phyloP scores from a whole-genome alignment of 2,888 invertebrate species.

The Matsumyia berberina region DNA sequence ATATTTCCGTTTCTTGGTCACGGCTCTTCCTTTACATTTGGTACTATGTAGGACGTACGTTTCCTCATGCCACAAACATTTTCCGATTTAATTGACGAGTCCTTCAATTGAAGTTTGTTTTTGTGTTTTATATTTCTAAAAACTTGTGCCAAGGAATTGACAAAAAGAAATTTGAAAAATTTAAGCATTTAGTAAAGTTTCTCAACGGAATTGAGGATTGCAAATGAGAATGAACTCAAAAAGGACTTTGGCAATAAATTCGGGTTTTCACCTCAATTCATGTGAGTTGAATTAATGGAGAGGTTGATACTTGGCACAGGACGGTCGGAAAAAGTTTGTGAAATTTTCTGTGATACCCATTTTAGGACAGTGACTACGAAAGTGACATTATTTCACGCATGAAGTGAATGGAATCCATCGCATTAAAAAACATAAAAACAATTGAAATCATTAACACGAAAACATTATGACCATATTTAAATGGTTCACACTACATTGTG shows the following conservation, averaged over 20 bases:
- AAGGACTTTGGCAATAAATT: slow-evolving; percentile 52
- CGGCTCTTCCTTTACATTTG: slow-evolving; percentile 36
- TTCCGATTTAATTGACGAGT: slow-evolving; percentile 70
- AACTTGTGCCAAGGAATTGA: slow-evolving; percentile 31
- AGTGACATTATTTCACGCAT: neutral
- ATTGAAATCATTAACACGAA: too few species aligned
- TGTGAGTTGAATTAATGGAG: slow-evolving; percentile 47
- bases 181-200: slow-evolving; percentile 46
- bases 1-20: slow-evolving; percentile 62
- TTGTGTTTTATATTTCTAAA: slow-evolving; percentile 40
- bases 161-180: slow-evolving; percentile 29
- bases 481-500: too few species aligned
- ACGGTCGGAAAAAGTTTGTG: neutral
- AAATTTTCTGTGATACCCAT: neutral
- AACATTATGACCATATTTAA: too few species aligned
- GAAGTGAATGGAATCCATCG: neutral
- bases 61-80: slow-evolving; percentile 48
- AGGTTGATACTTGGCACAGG: slow-evolving; percentile 4
- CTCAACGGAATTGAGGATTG: slow-evolving; percentile 35
- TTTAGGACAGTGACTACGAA: neutral
- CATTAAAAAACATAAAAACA: neutral
- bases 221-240: slow-evolving; percentile 37
- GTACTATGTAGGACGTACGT: slow-evolving; percentile 12
- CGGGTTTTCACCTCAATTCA: slow-evolving; percentile 31
- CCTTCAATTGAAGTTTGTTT: slow-evolving; percentile 52